A percentile compares a stretch with the other conserved stretches of the same genome.
Evolutionary conservation across 2,797 vertebrate species (phyloP).

Genomic region (Gallinago stenura): DNA sequence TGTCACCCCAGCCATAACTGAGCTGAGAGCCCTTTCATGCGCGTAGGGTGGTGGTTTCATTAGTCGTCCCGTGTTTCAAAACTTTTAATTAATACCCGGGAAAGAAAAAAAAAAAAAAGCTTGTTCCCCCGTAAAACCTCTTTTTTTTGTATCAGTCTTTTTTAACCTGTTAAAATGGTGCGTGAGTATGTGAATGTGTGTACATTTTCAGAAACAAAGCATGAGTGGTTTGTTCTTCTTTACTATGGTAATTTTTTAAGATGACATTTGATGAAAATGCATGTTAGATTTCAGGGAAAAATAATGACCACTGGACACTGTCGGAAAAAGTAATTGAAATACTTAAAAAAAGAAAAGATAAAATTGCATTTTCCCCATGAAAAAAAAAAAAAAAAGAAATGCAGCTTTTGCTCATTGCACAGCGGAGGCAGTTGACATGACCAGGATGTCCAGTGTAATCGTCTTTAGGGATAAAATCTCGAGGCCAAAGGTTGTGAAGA

Average conservation of each 20-base stretch:
- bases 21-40: accelerated
- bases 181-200: accelerated
- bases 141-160: not conserved
- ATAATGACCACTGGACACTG: not conserved
- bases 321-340: conserved; percentile 1
- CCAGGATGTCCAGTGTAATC: not conserved
- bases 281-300: not conserved
- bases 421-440: not conserved
- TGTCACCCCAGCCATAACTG: not conserved
- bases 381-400: not conserved
- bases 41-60: not conserved
- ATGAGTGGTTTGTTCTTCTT: not conserved
- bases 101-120: not conserved
- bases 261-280: not conserved
- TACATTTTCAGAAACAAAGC: not conserved
- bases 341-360: not conserved
- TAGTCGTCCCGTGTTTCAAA: not conserved
- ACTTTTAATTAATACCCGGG: conserved; percentile 20
- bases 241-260: not conserved
- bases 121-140: not conserved
- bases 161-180: not conserved
- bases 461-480: not conserved
- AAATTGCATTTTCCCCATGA: not conserved
- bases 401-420: not conserved
- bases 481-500: conserved; percentile 7